phyloP scores from a whole-genome alignment of 2,113 vertebrate species.

The Oryzias celebensis region DNA sequence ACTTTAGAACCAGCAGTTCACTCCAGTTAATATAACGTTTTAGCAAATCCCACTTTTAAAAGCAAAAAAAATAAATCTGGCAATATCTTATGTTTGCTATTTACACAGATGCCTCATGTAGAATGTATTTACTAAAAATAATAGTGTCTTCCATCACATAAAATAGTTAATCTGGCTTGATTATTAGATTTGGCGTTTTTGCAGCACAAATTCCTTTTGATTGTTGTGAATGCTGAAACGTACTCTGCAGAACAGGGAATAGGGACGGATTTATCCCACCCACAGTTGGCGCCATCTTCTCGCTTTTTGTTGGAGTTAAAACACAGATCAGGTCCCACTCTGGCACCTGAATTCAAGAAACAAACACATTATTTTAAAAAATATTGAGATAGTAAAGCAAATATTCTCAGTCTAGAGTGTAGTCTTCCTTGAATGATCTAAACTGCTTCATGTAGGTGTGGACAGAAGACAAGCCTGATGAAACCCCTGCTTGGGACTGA shows the following conservation, averaged over 20 bases:
- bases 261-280: conserved; percentile 61
- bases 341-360: conserved; percentile 61
- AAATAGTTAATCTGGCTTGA: no score
- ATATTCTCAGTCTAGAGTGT: not conserved
- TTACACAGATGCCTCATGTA: not conserved
- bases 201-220: not conserved
- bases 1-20: no score
- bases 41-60: no score
- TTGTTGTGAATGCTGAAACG: conserved; percentile 21
- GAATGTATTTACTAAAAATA: no score
- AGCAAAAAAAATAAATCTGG: not conserved
- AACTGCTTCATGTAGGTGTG: no score
- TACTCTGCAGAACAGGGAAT: conserved; percentile 73
- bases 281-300: conserved; percentile 76
- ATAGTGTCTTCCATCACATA: no score
- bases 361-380: not conserved
- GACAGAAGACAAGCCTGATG: no score
- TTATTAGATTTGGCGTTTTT: no score
- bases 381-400: no score
- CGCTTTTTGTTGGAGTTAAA: conserved; percentile 75
- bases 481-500: no score
- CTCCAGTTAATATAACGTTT: no score
- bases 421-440: no score
- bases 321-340: conserved; percentile 70
- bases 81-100: not conserved